phyloP scores from a whole-genome alignment of 2,888 invertebrate genomes.

The Exephanes ischioxanthus region DNA sequence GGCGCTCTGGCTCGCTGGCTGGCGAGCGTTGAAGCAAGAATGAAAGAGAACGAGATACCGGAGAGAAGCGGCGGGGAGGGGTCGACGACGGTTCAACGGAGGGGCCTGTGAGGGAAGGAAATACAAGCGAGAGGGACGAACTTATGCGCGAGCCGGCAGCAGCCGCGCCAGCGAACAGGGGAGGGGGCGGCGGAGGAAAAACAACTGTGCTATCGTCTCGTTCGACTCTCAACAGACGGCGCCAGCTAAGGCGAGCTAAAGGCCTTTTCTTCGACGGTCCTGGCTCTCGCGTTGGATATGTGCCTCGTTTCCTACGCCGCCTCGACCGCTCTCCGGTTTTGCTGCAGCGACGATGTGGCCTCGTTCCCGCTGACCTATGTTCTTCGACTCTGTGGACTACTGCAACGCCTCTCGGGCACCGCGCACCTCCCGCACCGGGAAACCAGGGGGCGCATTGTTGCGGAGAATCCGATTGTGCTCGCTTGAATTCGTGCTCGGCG shows the following conservation, averaged over 20 bases:
- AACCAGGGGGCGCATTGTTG: constrained; percentile 37
- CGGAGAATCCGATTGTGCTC: constrained; percentile 53
- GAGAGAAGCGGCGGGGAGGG: constrained; percentile 38
- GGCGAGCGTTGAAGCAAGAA: constrained; percentile 59
- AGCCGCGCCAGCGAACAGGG: not conserved
- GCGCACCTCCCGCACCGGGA: constrained; percentile 2
- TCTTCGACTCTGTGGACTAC: constrained; percentile 67
- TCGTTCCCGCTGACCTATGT: constrained; percentile 66
- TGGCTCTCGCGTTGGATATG: constrained; percentile 2
- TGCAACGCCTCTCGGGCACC: constrained; percentile 3
- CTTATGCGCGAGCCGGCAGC: not conserved
- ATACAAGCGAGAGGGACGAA: constrained; percentile 28
- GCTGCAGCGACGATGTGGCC: constrained; percentile 61
- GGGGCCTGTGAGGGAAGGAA: constrained; percentile 50
- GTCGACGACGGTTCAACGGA: not conserved
- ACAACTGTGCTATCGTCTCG: constrained; percentile 53
- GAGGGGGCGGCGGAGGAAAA: constrained; percentile 38
- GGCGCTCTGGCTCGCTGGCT: constrained; percentile 45
- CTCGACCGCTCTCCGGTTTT: constrained; percentile 7
- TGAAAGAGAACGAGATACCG: constrained; percentile 68
- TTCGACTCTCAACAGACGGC: constrained; percentile 66
- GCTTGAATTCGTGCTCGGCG: constrained; percentile 50
- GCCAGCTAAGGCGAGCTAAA: constrained; percentile 58
- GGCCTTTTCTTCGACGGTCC: constrained; percentile 40
- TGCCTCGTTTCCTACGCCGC: constrained; percentile 14